Base-by-base conservation (phyloP, 2,797 vertebrate species). In the Rhynchotus rufescens region DNA sequence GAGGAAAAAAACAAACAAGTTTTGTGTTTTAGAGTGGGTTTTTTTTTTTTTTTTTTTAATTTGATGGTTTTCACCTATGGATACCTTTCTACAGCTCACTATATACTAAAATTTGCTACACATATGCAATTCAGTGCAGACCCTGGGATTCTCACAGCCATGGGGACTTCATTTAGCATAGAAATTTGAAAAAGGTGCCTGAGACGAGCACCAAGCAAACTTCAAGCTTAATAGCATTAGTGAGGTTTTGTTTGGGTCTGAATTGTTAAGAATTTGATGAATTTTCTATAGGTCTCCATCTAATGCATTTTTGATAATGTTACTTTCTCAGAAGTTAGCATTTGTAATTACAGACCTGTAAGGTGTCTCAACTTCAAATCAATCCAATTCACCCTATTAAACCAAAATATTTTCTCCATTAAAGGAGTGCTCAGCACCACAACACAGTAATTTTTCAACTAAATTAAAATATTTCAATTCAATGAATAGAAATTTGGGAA, bases 381-480 rank as follows among this genome's bases (percentile, higher is more conserved):
- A 88, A 82, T 81, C 34, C 66, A 80, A 51, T 77, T 79, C 86
- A 42, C 77, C 68, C 44, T 62, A 42, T 71, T 9, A 36, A 75
- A 51, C 26, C 89, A 42, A 92, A 94, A 74, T 62, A 93, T 80
- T 92, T 81, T 86, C 82, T 94, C 88, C 84, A 83, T 94, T 95
- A 93, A 94, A 77, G 25, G 69, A 95, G 49, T 44, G 66, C 67
- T 90, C 66, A 88, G 76, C 52, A 92, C 28, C 82, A 90, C 10
- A 22, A 92, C 78, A 75, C 59, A 73, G 52, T 40, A 52, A 82
- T 94, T 88, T 91, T 87, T 57, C 92, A 94, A 94, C 90, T 93
- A 96, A 93, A 94, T 2, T 91, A 73, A 92, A 94, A 94, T 34
- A 8, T 51, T 78, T 57, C 89, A 54, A 38, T 59, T 59, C 25